phyloP scores from a whole-genome alignment of 2,113 vertebrate genomes.

The Balaeniceps rex region DNA sequence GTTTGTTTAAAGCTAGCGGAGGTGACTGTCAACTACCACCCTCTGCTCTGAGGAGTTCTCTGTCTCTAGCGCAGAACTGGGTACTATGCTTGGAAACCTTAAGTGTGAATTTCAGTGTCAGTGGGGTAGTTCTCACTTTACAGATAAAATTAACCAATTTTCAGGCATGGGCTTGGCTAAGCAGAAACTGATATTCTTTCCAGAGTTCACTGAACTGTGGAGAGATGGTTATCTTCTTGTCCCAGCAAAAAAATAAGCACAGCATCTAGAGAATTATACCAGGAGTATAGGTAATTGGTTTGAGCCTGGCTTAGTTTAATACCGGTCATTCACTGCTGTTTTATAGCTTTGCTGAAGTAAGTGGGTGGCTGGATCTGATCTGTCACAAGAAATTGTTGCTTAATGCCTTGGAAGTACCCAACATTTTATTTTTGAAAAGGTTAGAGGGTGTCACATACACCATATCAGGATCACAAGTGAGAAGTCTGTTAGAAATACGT shows the following conservation, averaged over 20 bases:
- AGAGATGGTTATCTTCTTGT: background rate
- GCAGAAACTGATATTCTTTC: background rate
- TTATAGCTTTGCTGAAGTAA: background rate
- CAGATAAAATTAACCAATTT: background rate
- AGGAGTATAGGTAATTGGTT: background rate
- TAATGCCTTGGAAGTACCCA: background rate
- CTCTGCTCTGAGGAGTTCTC: background rate
- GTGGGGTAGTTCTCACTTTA: background rate
- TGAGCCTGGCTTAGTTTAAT: background rate
- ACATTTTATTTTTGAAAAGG: background rate
- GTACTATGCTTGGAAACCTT: background rate
- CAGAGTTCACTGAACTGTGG: background rate
- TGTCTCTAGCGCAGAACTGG: background rate
- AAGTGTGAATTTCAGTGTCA: background rate
- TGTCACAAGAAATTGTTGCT: background rate
- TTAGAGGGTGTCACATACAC: background rate
- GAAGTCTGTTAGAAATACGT: background rate
- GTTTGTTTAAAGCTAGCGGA: background rate
- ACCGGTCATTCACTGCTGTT: background rate
- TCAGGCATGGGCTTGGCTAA: background rate
- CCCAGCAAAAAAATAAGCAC: background rate
- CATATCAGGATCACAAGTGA: background rate
- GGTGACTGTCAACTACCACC: background rate
- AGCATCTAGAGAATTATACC: background rate
- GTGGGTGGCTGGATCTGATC: background rate